phyloP scores from a whole-genome alignment of 2,797 vertebrate genomes.

The Urosaurus nigricauda region DNA sequence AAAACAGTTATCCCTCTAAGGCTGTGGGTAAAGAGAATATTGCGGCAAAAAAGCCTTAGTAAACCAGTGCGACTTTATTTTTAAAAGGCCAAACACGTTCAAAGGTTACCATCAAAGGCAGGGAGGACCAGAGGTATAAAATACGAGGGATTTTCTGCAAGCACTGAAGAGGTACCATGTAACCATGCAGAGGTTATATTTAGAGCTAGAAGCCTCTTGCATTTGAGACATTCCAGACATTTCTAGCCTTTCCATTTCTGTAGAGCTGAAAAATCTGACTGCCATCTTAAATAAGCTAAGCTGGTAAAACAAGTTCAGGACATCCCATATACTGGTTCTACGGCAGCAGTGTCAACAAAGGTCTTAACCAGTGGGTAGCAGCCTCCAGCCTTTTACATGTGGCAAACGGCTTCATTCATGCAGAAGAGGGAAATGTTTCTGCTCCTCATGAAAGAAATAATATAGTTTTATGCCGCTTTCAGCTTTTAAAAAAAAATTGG shows the following conservation, averaged over 20 bases:
- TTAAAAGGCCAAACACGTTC: background rate
- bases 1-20: constrained; percentile 16
- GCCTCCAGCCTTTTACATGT: background rate
- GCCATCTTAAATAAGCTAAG: constrained; percentile 60
- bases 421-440: background rate
- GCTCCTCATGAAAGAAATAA: constrained; percentile 2
- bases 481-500: background rate
- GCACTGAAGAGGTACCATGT: constrained; percentile 54
- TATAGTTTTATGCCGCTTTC: background rate
- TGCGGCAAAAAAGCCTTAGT: constrained; percentile 27
- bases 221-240: constrained; percentile 65
- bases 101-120: constrained; percentile 46
- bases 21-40: constrained; percentile 35
- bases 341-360: background rate
- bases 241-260: constrained; percentile 30
- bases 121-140: constrained; percentile 43
- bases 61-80: constrained; percentile 3
- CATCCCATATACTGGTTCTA: background rate
- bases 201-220: constrained; percentile 58
- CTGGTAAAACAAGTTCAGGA: constrained; percentile 66
- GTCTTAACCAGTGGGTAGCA: constrained; percentile 37
- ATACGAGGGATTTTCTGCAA: constrained; percentile 49
- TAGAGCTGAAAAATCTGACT: constrained; percentile 38
- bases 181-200: constrained; percentile 68
- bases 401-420: background rate